phyloP scores from a whole-genome alignment of 1,140 invertebrate genomes.

The Pomphorhynchus laevis region DNA sequence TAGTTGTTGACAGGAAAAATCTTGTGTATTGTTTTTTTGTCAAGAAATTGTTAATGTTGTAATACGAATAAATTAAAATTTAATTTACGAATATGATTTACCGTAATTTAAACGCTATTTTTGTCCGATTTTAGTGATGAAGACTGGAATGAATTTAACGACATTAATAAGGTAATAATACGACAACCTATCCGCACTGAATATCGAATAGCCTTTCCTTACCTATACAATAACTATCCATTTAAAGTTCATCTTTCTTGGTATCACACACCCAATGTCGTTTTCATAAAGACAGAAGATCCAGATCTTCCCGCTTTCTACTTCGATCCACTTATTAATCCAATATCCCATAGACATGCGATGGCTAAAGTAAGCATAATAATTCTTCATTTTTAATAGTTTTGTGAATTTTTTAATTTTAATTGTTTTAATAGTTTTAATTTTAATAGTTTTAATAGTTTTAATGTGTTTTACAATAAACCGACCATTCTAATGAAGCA shows the following conservation, averaged over 20 bases:
- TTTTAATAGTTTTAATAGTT: too few relatives aligned
- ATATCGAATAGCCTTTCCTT: constrained; percentile 93
- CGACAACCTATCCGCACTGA: constrained; percentile 85
- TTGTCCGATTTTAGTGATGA: constrained; percentile 37
- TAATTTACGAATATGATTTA: too few relatives aligned
- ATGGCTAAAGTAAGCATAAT: constrained; percentile 33
- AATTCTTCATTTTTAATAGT: constrained; percentile 8
- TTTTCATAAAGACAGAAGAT: constrained; percentile 98
- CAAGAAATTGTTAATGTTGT: constrained; percentile 1
- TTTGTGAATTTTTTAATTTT: neutral
- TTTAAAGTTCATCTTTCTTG: constrained; percentile 42
- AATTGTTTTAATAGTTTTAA: neutral
- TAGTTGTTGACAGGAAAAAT: too few relatives aligned
- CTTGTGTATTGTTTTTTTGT: too few relatives aligned
- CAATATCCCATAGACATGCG: constrained; percentile 68
- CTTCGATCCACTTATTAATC: constrained; percentile 95
- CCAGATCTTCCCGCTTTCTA: constrained; percentile 98
- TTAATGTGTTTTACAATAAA: neutral
- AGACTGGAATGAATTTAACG: constrained; percentile 99
- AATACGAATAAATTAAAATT: too few relatives aligned
- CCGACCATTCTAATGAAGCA: neutral
- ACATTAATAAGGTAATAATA: constrained; percentile 99
- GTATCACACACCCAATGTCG: constrained; percentile 93
- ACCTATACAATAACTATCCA: constrained; percentile 88
- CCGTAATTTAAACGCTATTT: too few relatives aligned